These are phyloP conservation scores for Labeo catla DNA, from an alignment of 2,113 vertebrate genomes.

Conservation along the genomic window DNA sequence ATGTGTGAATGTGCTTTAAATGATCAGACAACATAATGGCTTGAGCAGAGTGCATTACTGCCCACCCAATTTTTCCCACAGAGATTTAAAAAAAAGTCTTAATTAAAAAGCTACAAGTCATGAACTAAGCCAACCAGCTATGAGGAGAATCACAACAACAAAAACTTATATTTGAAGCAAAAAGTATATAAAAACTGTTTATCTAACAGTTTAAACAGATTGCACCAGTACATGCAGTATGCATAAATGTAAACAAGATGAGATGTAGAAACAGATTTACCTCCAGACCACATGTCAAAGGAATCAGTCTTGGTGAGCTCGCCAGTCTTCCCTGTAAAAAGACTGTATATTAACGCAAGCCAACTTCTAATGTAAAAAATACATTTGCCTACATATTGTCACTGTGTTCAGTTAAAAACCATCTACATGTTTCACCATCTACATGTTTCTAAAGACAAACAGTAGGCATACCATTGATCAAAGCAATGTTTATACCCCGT, in stretches of 20 bases:
- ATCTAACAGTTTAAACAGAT: no score
- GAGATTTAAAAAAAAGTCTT: no score
- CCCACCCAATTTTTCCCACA: no score
- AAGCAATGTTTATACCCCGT: slow-evolving; percentile 91
- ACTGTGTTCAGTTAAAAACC: not conserved
- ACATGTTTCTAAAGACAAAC: not conserved
- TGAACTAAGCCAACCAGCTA: no score
- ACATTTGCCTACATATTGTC: no score
- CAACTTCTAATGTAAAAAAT: not conserved
- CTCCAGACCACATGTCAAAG: slow-evolving; percentile 96
- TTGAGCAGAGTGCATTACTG: no score
- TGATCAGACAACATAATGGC: no score
- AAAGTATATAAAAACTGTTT: not conserved
- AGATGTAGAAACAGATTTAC: slow-evolving; percentile 69
- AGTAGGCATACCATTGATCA: slow-evolving; percentile 83
- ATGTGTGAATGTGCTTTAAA: not conserved
- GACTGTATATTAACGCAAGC: not conserved
- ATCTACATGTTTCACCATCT: not conserved
- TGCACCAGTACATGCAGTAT: not conserved
- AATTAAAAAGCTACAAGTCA: no score
- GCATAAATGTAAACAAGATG: not conserved
- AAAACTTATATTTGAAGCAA: no score
- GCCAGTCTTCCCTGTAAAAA: slow-evolving; percentile 85
- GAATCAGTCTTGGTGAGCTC: slow-evolving; percentile 79
- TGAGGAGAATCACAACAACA: no score